Percentiles rank a stretch among this genome's conserved stretches.
phyloP scores from a whole-genome alignment of 2,113 vertebrate genomes.

The Cyprinus carpio region DNA sequence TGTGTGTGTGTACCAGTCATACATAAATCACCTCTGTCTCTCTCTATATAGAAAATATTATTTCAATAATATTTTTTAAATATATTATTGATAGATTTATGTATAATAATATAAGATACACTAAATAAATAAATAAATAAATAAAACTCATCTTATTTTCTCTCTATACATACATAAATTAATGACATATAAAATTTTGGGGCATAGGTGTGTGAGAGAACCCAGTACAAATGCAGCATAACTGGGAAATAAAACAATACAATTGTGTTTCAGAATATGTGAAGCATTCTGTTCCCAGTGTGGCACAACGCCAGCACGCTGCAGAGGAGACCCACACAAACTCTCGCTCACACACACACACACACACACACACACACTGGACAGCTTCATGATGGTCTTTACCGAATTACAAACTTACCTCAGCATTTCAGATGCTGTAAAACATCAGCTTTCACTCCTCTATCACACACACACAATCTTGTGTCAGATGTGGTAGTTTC shows the following conservation, averaged over 20 bases:
- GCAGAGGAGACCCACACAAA: constrained; percentile 46
- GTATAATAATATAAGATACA: not conserved
- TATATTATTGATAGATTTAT: too few relatives aligned
- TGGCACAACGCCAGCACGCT: constrained; percentile 57
- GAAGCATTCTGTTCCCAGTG: constrained; percentile 43
- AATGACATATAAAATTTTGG: not conserved
- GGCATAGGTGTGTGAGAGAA: not conserved
- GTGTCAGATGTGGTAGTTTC: not conserved
- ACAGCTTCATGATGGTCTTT: constrained; percentile 27
- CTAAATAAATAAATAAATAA: not conserved
- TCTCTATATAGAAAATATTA: too few relatives aligned
- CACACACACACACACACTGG: constrained; percentile 14
- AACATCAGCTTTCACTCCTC: not conserved
- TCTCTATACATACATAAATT: not conserved
- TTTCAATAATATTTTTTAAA: too few relatives aligned
- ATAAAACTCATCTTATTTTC: not conserved
- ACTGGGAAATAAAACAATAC: constrained; percentile 14
- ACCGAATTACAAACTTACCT: constrained; percentile 20
- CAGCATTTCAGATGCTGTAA: constrained; percentile 23
- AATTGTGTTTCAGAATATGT: constrained; percentile 34
- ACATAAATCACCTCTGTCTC: too few relatives aligned
- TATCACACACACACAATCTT: constrained; percentile 13
- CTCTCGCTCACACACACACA: not conserved
- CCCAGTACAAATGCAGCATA: not conserved
- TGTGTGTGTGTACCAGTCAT: too few relatives aligned